Evolutionary conservation across 1,140 invertebrate genomes (phyloP).

Genomic region (Pygmarrhopalites habei): DNA sequence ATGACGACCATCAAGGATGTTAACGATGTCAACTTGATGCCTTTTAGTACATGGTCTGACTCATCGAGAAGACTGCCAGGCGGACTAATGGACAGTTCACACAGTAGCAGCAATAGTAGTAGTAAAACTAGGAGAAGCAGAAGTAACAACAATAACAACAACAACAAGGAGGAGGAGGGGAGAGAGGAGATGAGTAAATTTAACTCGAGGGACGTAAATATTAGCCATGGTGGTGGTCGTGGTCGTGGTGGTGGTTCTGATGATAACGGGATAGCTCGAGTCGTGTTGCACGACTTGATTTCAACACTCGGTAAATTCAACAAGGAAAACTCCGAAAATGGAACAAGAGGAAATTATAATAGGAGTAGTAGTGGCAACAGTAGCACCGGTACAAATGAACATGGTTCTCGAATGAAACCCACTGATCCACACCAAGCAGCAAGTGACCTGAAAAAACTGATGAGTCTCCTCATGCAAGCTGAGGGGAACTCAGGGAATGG

Average conservation of each 20-base stretch:
- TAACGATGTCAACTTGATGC: conserved; percentile 11
- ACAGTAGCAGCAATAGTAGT: neutral
- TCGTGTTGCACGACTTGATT: conserved; percentile 36
- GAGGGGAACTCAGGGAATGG: conserved; percentile 15
- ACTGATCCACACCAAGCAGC: conserved; percentile 37
- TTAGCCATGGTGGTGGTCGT: neutral
- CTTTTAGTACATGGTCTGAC: conserved; percentile 28
- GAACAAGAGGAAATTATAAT: neutral
- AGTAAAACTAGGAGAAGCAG: neutral
- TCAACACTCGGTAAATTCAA: conserved; percentile 23
- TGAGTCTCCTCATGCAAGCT: conserved; percentile 29
- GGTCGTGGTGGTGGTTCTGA: neutral
- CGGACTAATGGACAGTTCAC: too few species aligned
- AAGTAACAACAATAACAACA: neutral
- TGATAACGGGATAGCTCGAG: conserved; percentile 4
- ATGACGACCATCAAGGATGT: too few species aligned
- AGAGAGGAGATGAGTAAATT: too few species aligned
- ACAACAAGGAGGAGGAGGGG: too few species aligned
- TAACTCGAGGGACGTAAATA: neutral
- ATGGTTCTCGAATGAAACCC: conserved; percentile 22
- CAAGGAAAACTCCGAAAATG: conserved; percentile 15
- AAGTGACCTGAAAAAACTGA: conserved; percentile 36
- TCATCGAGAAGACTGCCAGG: conserved; percentile 18
- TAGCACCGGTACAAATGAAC: conserved; percentile 1
- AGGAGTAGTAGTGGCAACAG: neutral